Evolutionary conservation across 2,113 vertebrate species (phyloP).

Genomic region (Orycteropus afer): DNA sequence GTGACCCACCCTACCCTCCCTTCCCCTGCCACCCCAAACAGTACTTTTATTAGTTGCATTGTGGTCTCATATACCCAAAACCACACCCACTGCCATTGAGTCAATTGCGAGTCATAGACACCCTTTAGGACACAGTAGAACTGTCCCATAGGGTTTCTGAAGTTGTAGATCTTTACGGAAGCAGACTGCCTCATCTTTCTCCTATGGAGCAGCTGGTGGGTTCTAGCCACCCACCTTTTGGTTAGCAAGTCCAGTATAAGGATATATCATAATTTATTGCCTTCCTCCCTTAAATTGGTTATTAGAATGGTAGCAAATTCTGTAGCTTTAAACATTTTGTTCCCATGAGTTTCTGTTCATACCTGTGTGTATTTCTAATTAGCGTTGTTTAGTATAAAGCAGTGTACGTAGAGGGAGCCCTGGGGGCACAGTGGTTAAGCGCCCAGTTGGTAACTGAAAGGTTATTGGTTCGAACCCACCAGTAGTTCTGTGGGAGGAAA

Average conservation of each 20-base stretch:
- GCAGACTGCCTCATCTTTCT: too few species aligned
- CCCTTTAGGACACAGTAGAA: too few species aligned
- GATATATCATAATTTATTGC: neutral
- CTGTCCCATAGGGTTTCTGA: too few species aligned
- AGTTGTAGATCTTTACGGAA: too few species aligned
- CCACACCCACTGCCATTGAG: too few species aligned
- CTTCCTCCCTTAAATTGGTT: neutral
- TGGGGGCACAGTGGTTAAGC: neutral
- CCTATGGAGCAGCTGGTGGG: too few species aligned
- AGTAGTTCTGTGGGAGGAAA: neutral
- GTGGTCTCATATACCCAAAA: neutral
- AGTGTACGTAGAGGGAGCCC: neutral
- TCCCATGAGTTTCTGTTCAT: neutral
- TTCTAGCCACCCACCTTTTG: too few species aligned
- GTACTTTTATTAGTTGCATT: neutral
- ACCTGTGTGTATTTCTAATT: neutral
- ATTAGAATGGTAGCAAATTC: neutral
- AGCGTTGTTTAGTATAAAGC: neutral
- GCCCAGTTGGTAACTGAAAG: neutral
- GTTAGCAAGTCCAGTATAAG: too few species aligned
- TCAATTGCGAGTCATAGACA: too few species aligned
- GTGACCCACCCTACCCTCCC: too few species aligned
- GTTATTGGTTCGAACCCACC: neutral
- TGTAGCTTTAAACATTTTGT: neutral
- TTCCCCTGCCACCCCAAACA: too few species aligned